These are phyloP conservation scores for Formica aserva DNA, from an alignment of 2,888 invertebrate species.

Conservation along the genomic window DNA sequence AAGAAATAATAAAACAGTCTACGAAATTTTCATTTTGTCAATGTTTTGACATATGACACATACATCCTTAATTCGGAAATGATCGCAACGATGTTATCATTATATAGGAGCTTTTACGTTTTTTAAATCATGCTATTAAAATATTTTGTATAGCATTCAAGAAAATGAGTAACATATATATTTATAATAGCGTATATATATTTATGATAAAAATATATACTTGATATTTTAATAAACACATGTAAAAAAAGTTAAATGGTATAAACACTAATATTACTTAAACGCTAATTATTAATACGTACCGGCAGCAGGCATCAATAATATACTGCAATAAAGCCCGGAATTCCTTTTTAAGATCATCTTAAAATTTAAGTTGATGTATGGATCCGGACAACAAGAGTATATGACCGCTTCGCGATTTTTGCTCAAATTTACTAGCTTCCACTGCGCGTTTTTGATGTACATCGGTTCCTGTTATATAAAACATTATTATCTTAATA, in stretches of 20 bases:
- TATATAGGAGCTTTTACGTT: background rate
- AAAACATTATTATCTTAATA: background rate
- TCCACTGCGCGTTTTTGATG: conserved; percentile 86
- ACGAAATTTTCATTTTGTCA: too few species aligned
- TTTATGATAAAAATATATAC: background rate
- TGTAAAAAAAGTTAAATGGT: background rate
- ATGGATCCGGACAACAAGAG: conserved; percentile 87
- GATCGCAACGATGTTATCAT: background rate
- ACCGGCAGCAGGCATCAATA: conserved; percentile 89
- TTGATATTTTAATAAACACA: background rate
- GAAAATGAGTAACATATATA: background rate
- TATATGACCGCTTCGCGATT: conserved; percentile 85
- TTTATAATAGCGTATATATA: background rate
- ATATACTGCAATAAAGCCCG: conserved; percentile 88
- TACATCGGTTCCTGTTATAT: conserved; percentile 3
- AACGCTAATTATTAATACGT: conserved; percentile 64
- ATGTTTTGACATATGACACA: too few species aligned
- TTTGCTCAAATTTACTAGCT: conserved; percentile 85
- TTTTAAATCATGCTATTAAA: background rate
- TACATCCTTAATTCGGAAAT: background rate
- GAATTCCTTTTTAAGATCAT: conserved; percentile 87
- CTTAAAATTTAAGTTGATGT: conserved; percentile 87
- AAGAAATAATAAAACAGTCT: too few species aligned
- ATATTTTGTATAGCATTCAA: background rate
- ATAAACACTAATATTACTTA: background rate